Percentiles rank a stretch among this genome's conserved stretches.
Evolutionary conservation across 2,113 vertebrate species (phyloP).

Genomic region (Petroica traversi): DNA sequence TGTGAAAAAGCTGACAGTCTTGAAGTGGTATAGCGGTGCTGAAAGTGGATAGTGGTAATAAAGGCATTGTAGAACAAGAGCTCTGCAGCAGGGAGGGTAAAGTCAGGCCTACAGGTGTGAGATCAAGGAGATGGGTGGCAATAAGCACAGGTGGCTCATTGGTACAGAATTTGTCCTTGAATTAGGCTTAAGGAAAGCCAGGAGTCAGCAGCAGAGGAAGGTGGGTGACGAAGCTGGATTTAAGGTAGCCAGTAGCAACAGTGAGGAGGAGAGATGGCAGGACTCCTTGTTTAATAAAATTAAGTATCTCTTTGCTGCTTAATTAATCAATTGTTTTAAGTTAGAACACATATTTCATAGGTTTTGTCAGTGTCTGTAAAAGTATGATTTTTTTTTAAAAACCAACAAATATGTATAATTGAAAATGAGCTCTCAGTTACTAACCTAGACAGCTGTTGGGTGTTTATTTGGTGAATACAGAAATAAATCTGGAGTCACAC

Average conservation of each 20-base stretch:
- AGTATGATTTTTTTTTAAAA: background rate
- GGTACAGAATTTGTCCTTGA: background rate
- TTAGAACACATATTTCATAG: background rate
- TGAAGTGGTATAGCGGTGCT: background rate
- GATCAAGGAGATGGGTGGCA: background rate
- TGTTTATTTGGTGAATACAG: background rate
- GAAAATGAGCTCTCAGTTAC: background rate
- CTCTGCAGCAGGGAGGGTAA: background rate
- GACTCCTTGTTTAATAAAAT: background rate
- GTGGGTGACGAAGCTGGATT: background rate
- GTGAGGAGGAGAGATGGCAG: background rate
- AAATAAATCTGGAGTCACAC: background rate
- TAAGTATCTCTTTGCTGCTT: background rate
- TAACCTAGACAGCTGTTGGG: background rate
- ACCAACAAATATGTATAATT: background rate
- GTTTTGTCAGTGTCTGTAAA: background rate
- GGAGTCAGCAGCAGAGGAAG: background rate
- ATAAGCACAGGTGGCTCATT: background rate
- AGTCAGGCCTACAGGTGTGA: background rate
- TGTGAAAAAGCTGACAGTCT: background rate
- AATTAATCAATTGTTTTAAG: background rate
- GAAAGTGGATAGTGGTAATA: accelerated
- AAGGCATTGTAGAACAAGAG: background rate
- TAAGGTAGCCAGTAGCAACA: background rate
- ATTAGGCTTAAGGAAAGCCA: background rate